Evolutionary conservation across 2,797 vertebrate genomes (phyloP), one percentile per base, ranked within the genome.

Genomic region (Falco berigora): DNA sequence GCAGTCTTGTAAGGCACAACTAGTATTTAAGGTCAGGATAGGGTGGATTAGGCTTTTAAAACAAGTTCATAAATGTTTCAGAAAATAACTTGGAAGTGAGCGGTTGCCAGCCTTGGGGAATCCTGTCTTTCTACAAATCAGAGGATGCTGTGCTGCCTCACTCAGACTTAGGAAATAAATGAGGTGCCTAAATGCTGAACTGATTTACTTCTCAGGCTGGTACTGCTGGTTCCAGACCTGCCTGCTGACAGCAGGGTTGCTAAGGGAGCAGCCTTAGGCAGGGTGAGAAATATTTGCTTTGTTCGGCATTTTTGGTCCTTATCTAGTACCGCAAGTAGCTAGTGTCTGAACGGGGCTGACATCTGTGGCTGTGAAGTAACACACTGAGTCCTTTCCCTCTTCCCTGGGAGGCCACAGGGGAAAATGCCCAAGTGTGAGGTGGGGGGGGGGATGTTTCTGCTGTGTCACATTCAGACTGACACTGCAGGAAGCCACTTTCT

Each of bases 401-500:
- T 63, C 19, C 30, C 11, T 32, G 30, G 38, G 11, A 63, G 32
- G 8, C 42, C 18, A 17, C 4, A 25, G 18, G 12, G 36, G n/a
- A 19, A 68, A 75, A n/a, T n/a, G 17, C 9, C 22, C 6, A 22
- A n/a, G 28, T 2, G 3, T 0, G 0, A 16, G 10, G 12, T 8
- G 38, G 12, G 2, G 13, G 18, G 18, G 14, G 17, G n/a, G 38
- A 34, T 4, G 6, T 42, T 72, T 61, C 44, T 76, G 12, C 38
- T 42, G 23, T 68, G 47, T 21, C 30, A 40, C 7, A 1, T 4
- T 76, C 11, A 79, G 32, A 17, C 6, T 61, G 59, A 42, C 7
- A 3, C 23, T 59, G 53, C 79, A 62, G 23, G 38, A 12, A 53
- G 40, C 3, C 36, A 8, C 16, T 82, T 66, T 76, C n/a, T 63